A percentile compares a stretch with the other conserved stretches of the same genome.
Conservation (phyloP, 2,797 vertebrate genomes). For the Syngnathus acus region DNA sequence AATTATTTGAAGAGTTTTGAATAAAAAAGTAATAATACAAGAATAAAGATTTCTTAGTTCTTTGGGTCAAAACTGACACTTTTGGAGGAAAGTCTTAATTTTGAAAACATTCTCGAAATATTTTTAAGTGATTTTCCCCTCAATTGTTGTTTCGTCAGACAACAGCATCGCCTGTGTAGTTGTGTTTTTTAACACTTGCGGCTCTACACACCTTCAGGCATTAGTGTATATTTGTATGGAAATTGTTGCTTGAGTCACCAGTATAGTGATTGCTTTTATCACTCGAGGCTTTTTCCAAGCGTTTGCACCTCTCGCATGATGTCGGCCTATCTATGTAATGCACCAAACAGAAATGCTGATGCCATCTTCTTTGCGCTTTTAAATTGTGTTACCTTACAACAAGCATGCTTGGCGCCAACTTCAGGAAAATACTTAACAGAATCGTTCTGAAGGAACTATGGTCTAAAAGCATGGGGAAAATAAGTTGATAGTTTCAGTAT, state of each 20-base stretch:
- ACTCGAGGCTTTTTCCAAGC: not conserved
- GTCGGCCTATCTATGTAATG: not conserved
- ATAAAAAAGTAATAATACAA: too few relatives aligned
- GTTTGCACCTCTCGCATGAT: not conserved
- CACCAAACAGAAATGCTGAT: conserved; percentile 1
- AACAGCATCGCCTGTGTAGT: not conserved
- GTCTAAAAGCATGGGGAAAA: too few relatives aligned
- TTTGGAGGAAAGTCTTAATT: too few relatives aligned
- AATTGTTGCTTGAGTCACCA: not conserved
- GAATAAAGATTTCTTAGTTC: too few relatives aligned
- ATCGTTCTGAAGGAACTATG: too few relatives aligned
- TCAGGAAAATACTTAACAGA: too few relatives aligned
- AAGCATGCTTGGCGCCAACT: not conserved
- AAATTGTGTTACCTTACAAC: not conserved
- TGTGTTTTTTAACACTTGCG: not conserved
- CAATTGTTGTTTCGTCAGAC: not conserved
- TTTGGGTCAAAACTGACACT: too few relatives aligned
- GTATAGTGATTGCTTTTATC: not conserved
- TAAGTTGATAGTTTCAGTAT: too few relatives aligned
- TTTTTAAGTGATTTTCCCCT: too few relatives aligned
- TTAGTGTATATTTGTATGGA: conserved; percentile 3
- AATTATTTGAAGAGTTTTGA: too few relatives aligned
- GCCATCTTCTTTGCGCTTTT: not conserved
- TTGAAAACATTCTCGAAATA: too few relatives aligned
- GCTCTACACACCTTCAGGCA: not conserved